Percentiles rank a stretch among this genome's conserved stretches.
Conservation (phyloP, 1,140 invertebrate genomes). For the Calliopsis andreniformis region DNA sequence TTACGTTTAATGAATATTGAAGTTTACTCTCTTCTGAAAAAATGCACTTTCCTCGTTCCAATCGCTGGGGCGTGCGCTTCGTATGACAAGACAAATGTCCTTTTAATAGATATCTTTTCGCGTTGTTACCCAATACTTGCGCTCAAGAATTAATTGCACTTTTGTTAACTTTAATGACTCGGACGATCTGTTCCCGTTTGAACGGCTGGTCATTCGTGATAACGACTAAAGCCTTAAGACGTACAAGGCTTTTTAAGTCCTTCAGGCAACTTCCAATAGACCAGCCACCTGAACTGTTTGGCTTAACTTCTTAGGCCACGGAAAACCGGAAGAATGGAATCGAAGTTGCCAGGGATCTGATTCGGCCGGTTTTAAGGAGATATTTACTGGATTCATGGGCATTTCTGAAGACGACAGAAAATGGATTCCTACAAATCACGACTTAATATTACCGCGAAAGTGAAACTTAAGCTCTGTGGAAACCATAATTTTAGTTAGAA, state of each 20-base stretch:
- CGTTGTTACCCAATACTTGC: background rate
- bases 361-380: background rate
- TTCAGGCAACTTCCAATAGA: slow-evolving; percentile 16
- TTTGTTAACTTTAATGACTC: slow-evolving; percentile 18
- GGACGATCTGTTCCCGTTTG: slow-evolving; percentile 19
- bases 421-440: too few relatives aligned
- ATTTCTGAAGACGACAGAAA: background rate
- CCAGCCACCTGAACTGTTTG: slow-evolving; percentile 25
- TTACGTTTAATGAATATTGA: too few relatives aligned
- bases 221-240: slow-evolving; percentile 25
- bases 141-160: slow-evolving; percentile 23
- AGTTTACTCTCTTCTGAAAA: too few relatives aligned
- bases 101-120: background rate
- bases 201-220: slow-evolving; percentile 35
- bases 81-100: background rate
- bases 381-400: background rate
- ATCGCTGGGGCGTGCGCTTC: background rate
- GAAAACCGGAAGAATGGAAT: background rate
- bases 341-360: background rate
- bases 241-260: slow-evolving; percentile 44
- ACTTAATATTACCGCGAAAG: too few relatives aligned
- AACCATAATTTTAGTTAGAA: too few relatives aligned
- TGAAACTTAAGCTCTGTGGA: too few relatives aligned
- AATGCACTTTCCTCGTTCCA: too few relatives aligned
- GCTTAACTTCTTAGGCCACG: slow-evolving; percentile 6